Evolutionary conservation across 2,113 vertebrate species (phyloP), one percentile per base, ranked within the genome.

Genomic region (Acanthisitta chloris): DNA sequence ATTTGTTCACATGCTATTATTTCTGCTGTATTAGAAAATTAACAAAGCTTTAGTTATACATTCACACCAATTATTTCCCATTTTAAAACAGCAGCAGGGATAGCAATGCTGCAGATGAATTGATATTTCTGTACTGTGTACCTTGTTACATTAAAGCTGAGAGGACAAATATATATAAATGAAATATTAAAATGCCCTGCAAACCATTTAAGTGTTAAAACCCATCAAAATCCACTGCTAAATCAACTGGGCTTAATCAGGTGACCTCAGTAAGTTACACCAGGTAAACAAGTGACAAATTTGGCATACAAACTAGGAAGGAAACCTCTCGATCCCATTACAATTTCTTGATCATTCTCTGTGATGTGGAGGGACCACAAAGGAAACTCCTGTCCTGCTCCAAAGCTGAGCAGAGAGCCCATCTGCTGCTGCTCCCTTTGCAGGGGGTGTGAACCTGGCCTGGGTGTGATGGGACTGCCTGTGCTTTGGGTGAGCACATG

Each of bases 1-100:
- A 43, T 79, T 87, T 87, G 65, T 76, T 94, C 77, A 51, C 13
- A 18, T 49, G 59, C 46, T 86, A 73, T 82, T 83, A 62, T 81
- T 91, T 94, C 71, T 67, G 40, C 52, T 78, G n/a, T 72, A 17
- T 11, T 55, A 45, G 65, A 95, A 86, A 89, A 89, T 51, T 65
- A 84, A 69, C 14, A 42, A 61, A 64, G 49, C 45, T 93, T 79
- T 61, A 65, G 34, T 62, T 73, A 67, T 59, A 81, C 84, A 10
- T 38, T 86, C 2, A 2, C 66, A 86, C 26, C 10, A 14, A 21
- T 64, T 71, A 16, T 67, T 91, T 66, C 67, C 46, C 29, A 21
- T 77, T 77, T 88, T 51, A 43, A 89, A 91, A 78, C 7, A 73
- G 66, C 25, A 67, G 6, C 28, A 81, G 33, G 17, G 19, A 9